Conservation (phyloP, 2,113 vertebrate species). For the Neolamprologus devosi region DNA sequence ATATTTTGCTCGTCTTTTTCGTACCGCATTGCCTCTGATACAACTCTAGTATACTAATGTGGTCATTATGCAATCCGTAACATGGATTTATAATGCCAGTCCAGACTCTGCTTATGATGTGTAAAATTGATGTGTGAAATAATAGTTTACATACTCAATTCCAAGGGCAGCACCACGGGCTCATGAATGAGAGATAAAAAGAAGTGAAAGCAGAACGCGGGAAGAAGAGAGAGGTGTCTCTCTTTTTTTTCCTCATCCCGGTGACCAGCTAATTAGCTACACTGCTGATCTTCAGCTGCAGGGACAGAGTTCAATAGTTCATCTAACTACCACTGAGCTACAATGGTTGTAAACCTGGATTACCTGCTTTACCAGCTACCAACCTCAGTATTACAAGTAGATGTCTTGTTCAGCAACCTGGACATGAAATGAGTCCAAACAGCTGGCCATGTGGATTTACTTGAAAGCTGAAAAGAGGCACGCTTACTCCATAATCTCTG, state of each 20-base stretch:
- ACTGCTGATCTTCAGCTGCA: conserved; percentile 46
- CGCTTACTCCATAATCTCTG: background rate
- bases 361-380: conserved; percentile 49
- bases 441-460: conserved; percentile 10
- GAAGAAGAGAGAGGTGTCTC: conserved; percentile 19
- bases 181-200: conserved; percentile 70
- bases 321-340: conserved; percentile 56
- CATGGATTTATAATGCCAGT: conserved; percentile 46
- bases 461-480: background rate
- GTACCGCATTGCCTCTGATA: conserved; percentile 30
- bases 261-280: conserved; percentile 57
- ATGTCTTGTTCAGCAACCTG: conserved; percentile 43
- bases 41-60: conserved; percentile 47
- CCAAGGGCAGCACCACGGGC: conserved; percentile 67
- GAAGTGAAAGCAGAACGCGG: conserved; percentile 39
- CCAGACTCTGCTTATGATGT: conserved; percentile 39
- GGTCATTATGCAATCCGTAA: conserved; percentile 46
- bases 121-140: conserved; percentile 56
- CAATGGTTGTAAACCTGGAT: conserved; percentile 56
- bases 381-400: conserved; percentile 42
- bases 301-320: conserved; percentile 64
- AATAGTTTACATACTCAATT: conserved; percentile 64
- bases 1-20: conserved; percentile 20
- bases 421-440: conserved; percentile 33
- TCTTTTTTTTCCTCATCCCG: conserved; percentile 19